Evolutionary conservation across 2,888 invertebrate genomes (phyloP), one percentile per base, ranked within the genome.

Genomic region (Buathra laborator): DNA sequence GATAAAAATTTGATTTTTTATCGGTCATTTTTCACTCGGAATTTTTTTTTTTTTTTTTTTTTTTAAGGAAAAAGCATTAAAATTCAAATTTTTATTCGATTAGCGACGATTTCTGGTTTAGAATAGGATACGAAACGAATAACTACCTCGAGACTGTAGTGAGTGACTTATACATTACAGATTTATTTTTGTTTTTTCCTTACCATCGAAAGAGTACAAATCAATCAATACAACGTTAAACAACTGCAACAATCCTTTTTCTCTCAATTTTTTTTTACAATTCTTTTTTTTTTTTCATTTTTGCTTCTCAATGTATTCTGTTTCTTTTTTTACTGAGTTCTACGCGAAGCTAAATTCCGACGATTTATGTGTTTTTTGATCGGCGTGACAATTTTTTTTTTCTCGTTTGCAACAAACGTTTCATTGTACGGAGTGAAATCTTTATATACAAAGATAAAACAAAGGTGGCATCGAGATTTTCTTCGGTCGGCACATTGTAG

Each of bases 141-240:
- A 67, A 72, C 71, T 80, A 80, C 46, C 67, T 81, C 71, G 48
- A 71, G 24, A 74, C 19, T 32, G 68, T 68, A 67, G 67, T 37
- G 59, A 59, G 56, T 19, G 44, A 81, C 12, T n/a, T 74, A 29
- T 14, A 62, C 7, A 74, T 67, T 24, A 67, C 24, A 1, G 67
- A 56, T 37, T 70, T 59, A 71, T 79, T 64, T 64, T 51, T 64
- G 6, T 64, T 51, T 64, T 7, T 53, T 32, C 1, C 37, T 16
- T 67, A 67, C 53, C 24, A 19, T 72, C 37, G 19, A 72, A 64
- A 66, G 59, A 77, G 81, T 81, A 81, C 71, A 72, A 71, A 76
- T 70, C 72, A 79, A 59, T 72, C 24, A 51, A 68, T 75, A 83
- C 66, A 68, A 62, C 72, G 24, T 77, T 12, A 1, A 68, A 66